Conservation (phyloP, 2,888 invertebrate species). For the Ophion ventricosus region DNA sequence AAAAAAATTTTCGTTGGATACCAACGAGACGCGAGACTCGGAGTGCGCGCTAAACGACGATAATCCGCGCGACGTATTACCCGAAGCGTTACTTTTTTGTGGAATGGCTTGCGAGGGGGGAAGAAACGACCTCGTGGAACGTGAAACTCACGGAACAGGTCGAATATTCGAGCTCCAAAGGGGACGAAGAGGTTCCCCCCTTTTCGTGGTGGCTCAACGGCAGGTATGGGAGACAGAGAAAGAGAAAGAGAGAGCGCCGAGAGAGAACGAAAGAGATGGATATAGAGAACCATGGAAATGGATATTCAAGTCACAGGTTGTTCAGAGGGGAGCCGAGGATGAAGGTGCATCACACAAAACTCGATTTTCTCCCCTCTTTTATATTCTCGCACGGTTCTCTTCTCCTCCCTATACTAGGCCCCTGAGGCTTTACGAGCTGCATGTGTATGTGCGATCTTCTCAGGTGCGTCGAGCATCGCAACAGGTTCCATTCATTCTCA, state of each 20-base stretch:
- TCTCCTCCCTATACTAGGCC: constrained; percentile 12
- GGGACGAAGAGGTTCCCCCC: not conserved
- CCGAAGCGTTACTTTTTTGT: constrained; percentile 2
- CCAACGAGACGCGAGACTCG: too few species aligned
- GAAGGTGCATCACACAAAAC: constrained; percentile 45
- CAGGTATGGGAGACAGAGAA: constrained; percentile 29
- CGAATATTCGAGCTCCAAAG: constrained; percentile 52
- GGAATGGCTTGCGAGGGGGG: not conserved
- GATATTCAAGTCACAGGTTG: constrained; percentile 40
- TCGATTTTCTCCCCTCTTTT: constrained; percentile 55
- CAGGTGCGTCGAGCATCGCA: constrained; percentile 70
- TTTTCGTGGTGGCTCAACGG: not conserved
- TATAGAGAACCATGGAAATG: constrained; percentile 22
- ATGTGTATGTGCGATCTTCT: constrained; percentile 51
- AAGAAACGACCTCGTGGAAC: constrained; percentile 1
- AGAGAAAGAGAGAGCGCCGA: constrained; percentile 7
- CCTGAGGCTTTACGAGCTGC: not conserved
- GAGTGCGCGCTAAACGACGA: too few species aligned
- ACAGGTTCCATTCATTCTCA: constrained; percentile 75
- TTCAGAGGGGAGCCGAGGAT: constrained; percentile 30
- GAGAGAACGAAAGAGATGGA: constrained; percentile 39
- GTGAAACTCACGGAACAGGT: constrained; percentile 40
- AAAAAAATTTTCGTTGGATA: too few species aligned
- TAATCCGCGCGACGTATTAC: not conserved
- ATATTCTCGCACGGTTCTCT: constrained; percentile 27